Percentiles rank a stretch among this genome's conserved stretches.
Conservation (phyloP, 53 echinoderm and acorn worm species). For the Actinopyga echinites region DNA sequence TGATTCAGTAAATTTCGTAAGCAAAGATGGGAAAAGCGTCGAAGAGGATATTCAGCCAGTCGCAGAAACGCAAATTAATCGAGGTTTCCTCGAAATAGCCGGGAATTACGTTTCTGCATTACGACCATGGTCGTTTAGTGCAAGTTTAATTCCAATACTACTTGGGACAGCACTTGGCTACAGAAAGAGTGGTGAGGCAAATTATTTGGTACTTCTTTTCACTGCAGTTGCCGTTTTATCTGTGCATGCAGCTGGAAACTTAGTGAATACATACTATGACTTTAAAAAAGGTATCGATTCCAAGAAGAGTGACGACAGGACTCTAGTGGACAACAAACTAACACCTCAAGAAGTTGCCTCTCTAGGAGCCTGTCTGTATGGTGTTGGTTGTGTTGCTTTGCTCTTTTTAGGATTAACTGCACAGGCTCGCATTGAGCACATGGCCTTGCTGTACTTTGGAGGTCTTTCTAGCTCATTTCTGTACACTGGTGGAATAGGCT, state of each 20-base stretch:
- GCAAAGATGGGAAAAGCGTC: no score
- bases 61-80: no score
- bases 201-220: slow-evolving; percentile 64
- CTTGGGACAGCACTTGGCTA: slow-evolving; percentile 77
- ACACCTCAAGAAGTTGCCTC: slow-evolving; percentile 80
- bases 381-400: slow-evolving; percentile 77
- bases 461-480: slow-evolving; percentile 91
- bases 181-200: slow-evolving; percentile 53
- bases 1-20: background rate
- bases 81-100: background rate
- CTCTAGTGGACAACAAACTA: slow-evolving; percentile 80
- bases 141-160: slow-evolving; percentile 78
- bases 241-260: slow-evolving; percentile 94
- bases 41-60: no score
- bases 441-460: slow-evolving; percentile 82
- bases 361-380: slow-evolving; percentile 80
- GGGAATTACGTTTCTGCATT: slow-evolving; percentile 66
- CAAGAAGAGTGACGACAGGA: slow-evolving; percentile 92
- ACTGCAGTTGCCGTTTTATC: slow-evolving; percentile 80
- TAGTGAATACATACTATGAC: slow-evolving; percentile 95
- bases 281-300: slow-evolving; percentile 93
- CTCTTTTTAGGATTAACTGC: background rate
- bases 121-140: slow-evolving; percentile 94
- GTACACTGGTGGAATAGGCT: slow-evolving; percentile 94
- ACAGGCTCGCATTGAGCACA: slow-evolving; percentile 78